phyloP scores from a whole-genome alignment of 2,888 invertebrate genomes.

The Polydrusus tereticollis region DNA sequence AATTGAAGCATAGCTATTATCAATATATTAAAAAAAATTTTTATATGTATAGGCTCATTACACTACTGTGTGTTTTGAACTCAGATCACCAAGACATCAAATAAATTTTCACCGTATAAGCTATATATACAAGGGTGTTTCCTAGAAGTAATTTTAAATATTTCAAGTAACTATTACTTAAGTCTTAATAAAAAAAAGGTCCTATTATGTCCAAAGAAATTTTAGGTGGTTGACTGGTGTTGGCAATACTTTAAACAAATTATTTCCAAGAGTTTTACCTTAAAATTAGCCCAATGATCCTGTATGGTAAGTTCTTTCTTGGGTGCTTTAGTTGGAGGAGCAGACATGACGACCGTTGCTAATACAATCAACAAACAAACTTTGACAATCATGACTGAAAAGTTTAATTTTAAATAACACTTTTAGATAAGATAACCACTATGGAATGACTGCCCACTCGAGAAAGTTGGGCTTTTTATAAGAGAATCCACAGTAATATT shows the following conservation, averaged over 20 bases:
- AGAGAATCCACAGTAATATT: not conserved
- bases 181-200: too few relatives aligned
- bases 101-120: too few relatives aligned
- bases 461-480: not conserved
- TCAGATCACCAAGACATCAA: too few relatives aligned
- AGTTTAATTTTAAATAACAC: not conserved
- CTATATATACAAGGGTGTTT: too few relatives aligned
- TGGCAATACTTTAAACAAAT: not conserved
- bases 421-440: not conserved
- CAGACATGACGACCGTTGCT: slow-evolving; percentile 24
- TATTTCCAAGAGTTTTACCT: slow-evolving; percentile 7
- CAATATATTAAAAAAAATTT: too few relatives aligned
- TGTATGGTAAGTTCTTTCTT: slow-evolving; percentile 1
- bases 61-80: too few relatives aligned
- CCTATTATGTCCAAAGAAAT: too few relatives aligned
- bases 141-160: too few relatives aligned
- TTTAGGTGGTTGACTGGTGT: too few relatives aligned
- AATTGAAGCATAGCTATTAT: too few relatives aligned
- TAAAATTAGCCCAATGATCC: slow-evolving; percentile 23
- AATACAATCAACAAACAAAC: slow-evolving; percentile 11
- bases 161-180: too few relatives aligned
- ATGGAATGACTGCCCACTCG: not conserved
- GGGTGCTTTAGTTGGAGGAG: not conserved
- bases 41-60: too few relatives aligned
- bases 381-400: slow-evolving; percentile 30